Conservation (phyloP, 2,797 vertebrate genomes). For the Brotula barbata region DNA sequence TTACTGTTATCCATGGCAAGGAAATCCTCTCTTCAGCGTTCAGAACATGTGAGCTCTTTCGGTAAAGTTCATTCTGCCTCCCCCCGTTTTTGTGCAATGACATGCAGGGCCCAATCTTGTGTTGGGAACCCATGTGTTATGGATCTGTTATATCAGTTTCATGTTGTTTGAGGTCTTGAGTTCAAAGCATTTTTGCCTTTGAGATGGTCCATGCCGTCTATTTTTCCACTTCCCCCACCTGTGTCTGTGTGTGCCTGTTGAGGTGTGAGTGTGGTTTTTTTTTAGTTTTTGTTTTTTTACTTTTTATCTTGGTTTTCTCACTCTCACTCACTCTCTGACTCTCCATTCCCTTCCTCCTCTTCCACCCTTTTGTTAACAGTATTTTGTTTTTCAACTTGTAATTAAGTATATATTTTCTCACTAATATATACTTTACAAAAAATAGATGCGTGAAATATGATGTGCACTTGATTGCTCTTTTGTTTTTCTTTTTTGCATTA, state of each 20-base stretch:
- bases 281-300: slow-evolving; percentile 15
- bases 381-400: slow-evolving; percentile 72
- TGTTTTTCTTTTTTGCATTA: slow-evolving; percentile 71
- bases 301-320: slow-evolving; percentile 29
- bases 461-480: slow-evolving; percentile 83
- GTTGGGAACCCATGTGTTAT: slow-evolving; percentile 60
- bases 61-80: slow-evolving; percentile 80
- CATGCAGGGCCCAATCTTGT: slow-evolving; percentile 57
- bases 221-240: slow-evolving; percentile 22
- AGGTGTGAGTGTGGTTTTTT: slow-evolving; percentile 45
- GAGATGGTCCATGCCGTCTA: slow-evolving; percentile 56
- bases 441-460: slow-evolving; percentile 84
- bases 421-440: slow-evolving; percentile 85
- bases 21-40: slow-evolving; percentile 26
- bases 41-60: slow-evolving; percentile 54
- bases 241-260: slow-evolving; percentile 52
- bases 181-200: slow-evolving; percentile 72
- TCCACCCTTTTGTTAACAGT: slow-evolving; percentile 70
- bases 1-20: slow-evolving; percentile 34
- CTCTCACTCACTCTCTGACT: slow-evolving; percentile 61
- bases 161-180: slow-evolving; percentile 67
- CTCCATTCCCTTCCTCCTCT: slow-evolving; percentile 32
- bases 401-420: slow-evolving; percentile 82
- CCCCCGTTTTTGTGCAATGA: slow-evolving; percentile 61
- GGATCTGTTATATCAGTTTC: slow-evolving; percentile 52